These are phyloP conservation scores for Halocynthia roretzi DNA, from an alignment of 23 tunicate genomes.

Conservation along the genomic window DNA sequence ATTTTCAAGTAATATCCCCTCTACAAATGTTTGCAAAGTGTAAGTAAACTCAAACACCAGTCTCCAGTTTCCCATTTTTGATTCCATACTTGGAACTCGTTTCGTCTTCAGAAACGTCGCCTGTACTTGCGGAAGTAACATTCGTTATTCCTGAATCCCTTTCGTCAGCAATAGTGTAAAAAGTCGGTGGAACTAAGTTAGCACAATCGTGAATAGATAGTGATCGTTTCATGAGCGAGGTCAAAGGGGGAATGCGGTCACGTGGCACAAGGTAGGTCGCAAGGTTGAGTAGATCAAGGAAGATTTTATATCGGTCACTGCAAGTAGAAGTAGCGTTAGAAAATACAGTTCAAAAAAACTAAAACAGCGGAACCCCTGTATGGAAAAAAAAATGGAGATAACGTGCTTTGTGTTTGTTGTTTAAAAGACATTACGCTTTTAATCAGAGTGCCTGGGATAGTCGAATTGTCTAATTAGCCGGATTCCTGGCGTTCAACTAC, in stretches of 20 bases:
- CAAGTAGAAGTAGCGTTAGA: neutral
- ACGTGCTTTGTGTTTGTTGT: no score
- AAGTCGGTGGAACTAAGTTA: no score
- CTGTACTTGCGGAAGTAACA: neutral
- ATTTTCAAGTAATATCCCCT: no score
- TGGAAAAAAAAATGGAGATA: no score
- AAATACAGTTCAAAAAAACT: no score
- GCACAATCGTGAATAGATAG: slow-evolving; percentile 50
- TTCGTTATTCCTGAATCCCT: slow-evolving; percentile 4
- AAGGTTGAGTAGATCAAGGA: slow-evolving; percentile 65
- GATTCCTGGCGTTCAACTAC: neutral
- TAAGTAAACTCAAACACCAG: neutral
- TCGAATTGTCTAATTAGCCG: no score
- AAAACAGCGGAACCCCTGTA: no score
- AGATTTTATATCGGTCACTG: slow-evolving; percentile 83
- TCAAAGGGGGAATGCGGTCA: slow-evolving; percentile 76
- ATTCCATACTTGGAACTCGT: neutral
- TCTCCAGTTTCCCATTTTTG: neutral
- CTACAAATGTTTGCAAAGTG: no score
- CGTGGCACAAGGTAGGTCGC: slow-evolving; percentile 64
- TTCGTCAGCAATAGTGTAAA: neutral
- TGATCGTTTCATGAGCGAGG: slow-evolving; percentile 29
- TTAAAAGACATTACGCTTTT: no score
- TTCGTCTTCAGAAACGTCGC: neutral
- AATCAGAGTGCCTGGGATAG: no score